Conservation (phyloP, 2,113 vertebrate species). For the Nematolebias whitei region DNA sequence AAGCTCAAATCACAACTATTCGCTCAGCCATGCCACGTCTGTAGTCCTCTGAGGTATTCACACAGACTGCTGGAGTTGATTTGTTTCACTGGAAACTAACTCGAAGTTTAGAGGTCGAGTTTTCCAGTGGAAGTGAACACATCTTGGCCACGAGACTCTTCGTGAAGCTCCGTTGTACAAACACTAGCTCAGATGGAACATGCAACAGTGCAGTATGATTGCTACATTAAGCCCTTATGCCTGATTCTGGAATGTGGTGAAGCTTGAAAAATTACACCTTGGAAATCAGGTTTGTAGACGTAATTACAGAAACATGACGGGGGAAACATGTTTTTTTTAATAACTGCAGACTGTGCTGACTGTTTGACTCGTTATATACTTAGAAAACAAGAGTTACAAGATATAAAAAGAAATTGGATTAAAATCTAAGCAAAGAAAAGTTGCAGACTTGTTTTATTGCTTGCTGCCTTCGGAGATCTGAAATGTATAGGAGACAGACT, state of each 20-base stretch:
- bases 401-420: conserved; percentile 60
- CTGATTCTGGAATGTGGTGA: conserved; percentile 76
- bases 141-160: conserved; percentile 27
- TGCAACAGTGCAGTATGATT: conserved; percentile 48
- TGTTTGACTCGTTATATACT: conserved; percentile 34
- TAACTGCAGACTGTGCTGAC: conserved; percentile 30
- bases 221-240: conserved; percentile 76
- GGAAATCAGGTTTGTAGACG: conserved; percentile 31
- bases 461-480: conserved; percentile 47
- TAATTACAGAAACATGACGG: conserved; percentile 9
- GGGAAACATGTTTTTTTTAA: conserved; percentile 3
- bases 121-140: not conserved
- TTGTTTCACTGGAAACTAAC: conserved; percentile 9
- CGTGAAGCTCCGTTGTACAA: conserved; percentile 33
- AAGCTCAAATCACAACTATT: conserved; percentile 22
- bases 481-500: not conserved
- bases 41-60: conserved; percentile 23
- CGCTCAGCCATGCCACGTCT: conserved; percentile 15
- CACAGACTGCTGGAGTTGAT: conserved; percentile 3
- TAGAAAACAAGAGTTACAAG: conserved; percentile 45
- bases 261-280: conserved; percentile 53
- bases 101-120: not conserved
- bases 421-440: conserved; percentile 29
- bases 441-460: conserved; percentile 69
- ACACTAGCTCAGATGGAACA: conserved; percentile 45